Percentiles rank a stretch among this genome's conserved stretches.
These are phyloP conservation scores for Physeter macrocephalus DNA, from an alignment of 2,113 vertebrate genomes.

Conservation along the genomic window DNA sequence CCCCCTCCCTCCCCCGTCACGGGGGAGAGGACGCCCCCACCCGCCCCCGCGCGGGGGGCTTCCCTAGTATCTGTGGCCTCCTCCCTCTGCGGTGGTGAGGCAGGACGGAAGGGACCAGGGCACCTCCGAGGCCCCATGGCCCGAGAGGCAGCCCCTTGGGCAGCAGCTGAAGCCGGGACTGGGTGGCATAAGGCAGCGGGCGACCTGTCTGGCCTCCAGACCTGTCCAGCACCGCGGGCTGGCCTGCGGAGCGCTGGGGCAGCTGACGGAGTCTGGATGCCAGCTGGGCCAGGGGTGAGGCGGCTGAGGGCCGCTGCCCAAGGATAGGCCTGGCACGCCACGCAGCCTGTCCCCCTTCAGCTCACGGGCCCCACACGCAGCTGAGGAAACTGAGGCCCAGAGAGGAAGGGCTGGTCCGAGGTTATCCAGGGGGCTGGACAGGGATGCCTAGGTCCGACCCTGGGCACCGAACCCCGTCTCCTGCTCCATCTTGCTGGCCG, in stretches of 20 bases:
- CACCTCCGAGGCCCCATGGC: not conserved
- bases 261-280: not conserved
- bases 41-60: too few species aligned
- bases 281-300: slow-evolving; percentile 58
- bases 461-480: rapidly evolving
- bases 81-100: rapidly evolving
- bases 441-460: not conserved
- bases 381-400: not conserved
- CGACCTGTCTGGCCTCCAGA: not conserved
- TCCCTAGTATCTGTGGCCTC: not conserved
- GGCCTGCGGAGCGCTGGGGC: not conserved
- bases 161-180: rapidly evolving
- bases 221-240: not conserved
- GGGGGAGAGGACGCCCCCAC: not conserved
- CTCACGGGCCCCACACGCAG: not conserved
- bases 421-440: not conserved
- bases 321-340: not conserved
- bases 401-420: not conserved
- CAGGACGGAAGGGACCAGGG: not conserved
- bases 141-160: not conserved
- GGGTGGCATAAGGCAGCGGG: rapidly evolving
- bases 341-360: not conserved
- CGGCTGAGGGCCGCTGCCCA: not conserved
- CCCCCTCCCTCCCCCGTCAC: not conserved
- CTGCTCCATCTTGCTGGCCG: rapidly evolving